phyloP scores from a whole-genome alignment of 2,113 vertebrate species.

The Pterophyllum scalare region DNA sequence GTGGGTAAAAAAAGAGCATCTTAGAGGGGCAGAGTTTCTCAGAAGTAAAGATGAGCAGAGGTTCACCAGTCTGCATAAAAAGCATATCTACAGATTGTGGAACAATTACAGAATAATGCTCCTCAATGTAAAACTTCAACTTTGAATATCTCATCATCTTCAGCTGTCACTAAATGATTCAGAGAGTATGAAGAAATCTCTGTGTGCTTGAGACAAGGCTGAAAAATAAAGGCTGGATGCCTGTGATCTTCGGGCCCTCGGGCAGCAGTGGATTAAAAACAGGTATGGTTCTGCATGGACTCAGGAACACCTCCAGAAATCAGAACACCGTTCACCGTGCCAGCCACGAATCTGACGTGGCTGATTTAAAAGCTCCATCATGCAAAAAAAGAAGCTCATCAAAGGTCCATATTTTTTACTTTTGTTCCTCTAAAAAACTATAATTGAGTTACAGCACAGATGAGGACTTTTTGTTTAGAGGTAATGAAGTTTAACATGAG shows the following conservation, averaged over 20 bases:
- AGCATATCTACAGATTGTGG: too few species aligned
- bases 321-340: not conserved
- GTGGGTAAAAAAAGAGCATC: not conserved
- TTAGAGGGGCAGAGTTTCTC: too few species aligned
- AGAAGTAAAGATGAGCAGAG: too few species aligned
- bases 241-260: not conserved
- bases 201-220: not conserved
- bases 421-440: not conserved
- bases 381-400: not conserved
- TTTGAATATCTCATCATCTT: not conserved
- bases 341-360: too few species aligned
- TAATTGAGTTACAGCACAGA: not conserved
- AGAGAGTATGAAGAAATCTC: not conserved
- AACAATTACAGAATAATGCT: not conserved
- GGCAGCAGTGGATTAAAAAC: not conserved
- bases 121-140: not conserved
- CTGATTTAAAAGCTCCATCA: too few species aligned
- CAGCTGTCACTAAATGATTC: not conserved
- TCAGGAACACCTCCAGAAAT: not conserved
- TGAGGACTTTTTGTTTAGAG: not conserved
- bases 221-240: not conserved
- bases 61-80: not conserved
- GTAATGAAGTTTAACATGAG: conserved; percentile 16
- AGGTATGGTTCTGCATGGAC: not conserved
- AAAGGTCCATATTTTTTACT: not conserved